phyloP scores from a whole-genome alignment of 1,140 invertebrate species.

The Trichonephila inaurata region DNA sequence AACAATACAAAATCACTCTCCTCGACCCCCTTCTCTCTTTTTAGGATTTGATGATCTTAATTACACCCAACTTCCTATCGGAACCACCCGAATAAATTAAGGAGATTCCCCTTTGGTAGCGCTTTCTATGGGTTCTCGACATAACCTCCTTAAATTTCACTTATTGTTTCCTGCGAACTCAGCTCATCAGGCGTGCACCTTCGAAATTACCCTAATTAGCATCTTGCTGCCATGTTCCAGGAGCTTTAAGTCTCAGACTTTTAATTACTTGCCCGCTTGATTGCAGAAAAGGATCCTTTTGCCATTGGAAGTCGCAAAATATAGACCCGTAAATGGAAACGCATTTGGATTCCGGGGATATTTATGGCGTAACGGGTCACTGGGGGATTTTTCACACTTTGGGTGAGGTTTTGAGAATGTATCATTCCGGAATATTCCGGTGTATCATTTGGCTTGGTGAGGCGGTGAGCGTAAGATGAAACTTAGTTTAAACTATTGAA shows the following conservation, averaged over 20 bases:
- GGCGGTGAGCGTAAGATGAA: background rate
- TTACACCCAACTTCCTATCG: slow-evolving; percentile 69
- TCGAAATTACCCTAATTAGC: slow-evolving; percentile 74
- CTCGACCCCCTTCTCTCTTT: slow-evolving; percentile 6
- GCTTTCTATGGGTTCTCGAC: slow-evolving; percentile 35
- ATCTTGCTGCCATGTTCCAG: slow-evolving; percentile 58
- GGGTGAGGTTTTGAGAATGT: background rate
- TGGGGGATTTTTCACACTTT: slow-evolving; percentile 9
- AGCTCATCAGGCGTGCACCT: slow-evolving; percentile 65
- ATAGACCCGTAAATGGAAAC: slow-evolving; percentile 17
- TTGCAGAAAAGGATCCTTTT: slow-evolving; percentile 34
- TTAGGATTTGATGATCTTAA: slow-evolving; percentile 67
- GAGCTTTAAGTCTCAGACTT: slow-evolving; percentile 68
- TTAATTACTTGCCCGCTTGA: slow-evolving; percentile 69
- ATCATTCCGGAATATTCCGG: background rate
- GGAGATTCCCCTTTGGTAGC: background rate
- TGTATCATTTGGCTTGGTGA: background rate
- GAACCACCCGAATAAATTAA: slow-evolving; percentile 70
- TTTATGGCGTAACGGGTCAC: slow-evolving; percentile 15
- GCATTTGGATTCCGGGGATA: slow-evolving; percentile 25
- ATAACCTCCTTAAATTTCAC: slow-evolving; percentile 76
- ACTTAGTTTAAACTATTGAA: background rate
- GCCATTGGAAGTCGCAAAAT: slow-evolving; percentile 46
- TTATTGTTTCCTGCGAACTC: slow-evolving; percentile 73
- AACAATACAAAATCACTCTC: slow-evolving; percentile 27